phyloP scores from a whole-genome alignment of 1,140 invertebrate species.

The Frieseomelitta varia region DNA sequence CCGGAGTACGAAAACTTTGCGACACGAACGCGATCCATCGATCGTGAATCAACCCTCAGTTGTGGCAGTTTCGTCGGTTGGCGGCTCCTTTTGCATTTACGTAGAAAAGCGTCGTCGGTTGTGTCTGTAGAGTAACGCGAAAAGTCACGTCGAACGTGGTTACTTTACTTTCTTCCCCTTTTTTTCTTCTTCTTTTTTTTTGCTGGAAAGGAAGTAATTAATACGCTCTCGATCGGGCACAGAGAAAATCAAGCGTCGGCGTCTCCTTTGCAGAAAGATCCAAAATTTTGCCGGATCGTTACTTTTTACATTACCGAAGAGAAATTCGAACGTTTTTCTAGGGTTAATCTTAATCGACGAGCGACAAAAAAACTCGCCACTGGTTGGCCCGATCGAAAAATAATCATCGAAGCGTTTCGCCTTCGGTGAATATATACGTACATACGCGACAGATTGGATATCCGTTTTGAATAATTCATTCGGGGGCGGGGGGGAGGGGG shows the following conservation, averaged over 20 bases:
- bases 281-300: neutral
- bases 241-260: neutral
- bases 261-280: neutral
- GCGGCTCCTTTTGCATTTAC: conserved; percentile 12
- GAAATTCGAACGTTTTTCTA: neutral
- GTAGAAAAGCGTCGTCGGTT: conserved; percentile 46
- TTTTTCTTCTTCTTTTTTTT: neutral
- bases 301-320: neutral
- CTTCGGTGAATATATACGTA: neutral
- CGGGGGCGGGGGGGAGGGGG: no score
- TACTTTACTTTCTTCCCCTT: neutral
- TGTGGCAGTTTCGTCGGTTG: conserved; percentile 56
- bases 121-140: neutral
- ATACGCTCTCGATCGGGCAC: neutral
- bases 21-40: neutral
- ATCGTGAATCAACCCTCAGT: neutral
- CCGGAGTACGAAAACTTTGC: neutral
- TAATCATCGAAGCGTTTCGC: neutral
- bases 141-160: conserved; percentile 23
- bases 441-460: neutral
- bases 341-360: neutral
- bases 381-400: neutral
- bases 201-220: conserved; percentile 2
- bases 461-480: conserved; percentile 38
- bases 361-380: neutral